Evolutionary conservation across 2,888 invertebrate species (phyloP), one percentile per base, ranked within the genome.

Genomic region (Stictocephala bisonia): DNA sequence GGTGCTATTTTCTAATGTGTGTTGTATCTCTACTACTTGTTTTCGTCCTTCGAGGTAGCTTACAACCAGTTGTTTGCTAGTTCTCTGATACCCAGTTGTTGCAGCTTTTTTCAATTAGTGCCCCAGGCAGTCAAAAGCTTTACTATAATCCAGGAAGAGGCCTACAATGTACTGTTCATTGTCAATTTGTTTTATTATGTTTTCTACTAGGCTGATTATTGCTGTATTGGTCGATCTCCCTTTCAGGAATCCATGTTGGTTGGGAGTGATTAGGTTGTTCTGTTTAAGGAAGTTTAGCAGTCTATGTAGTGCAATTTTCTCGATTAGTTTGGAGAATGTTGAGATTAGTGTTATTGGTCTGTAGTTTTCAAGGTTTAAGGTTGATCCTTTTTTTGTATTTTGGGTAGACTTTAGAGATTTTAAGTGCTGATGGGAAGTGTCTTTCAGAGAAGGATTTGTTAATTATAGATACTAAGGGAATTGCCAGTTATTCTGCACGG

Each of bases 121-220:
- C 4, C 51, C 20, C 22, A 51, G 22, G n/a, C 51, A 51, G 51
- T 51, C 51, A 7, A n/a, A 51, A 7, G 20, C 22, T 24, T 51
- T 51, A n/a, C 51, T 22, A n/a, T 51, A 51, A 22, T 51, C 51
- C 20, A 51, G 24, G 24, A 51, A 51, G 7, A 51, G 51, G 20
- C 51, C 51, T 7, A 22, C 24, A 22, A 51, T 51, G 18, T 22
- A 51, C 20, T 51, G 51, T 22, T 51, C 20, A 6, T 51, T 18
- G 51, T 51, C 51, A 22, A 51, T 51, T 51, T 51, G 51, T 18
- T 51, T 24, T 22, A 51, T 51, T 22, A 51, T 51, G 51, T 22
- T 7, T 51, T 51, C 51, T 22, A 51, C n/a, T 7, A 22, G 51
- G 24, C 51, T 51, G n/a, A 51, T 51, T 7, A 51, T 22, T 51